Percentiles rank a stretch among this genome's conserved stretches.
phyloP scores from a whole-genome alignment of 1,140 invertebrate genomes.

The Limonius californicus region DNA sequence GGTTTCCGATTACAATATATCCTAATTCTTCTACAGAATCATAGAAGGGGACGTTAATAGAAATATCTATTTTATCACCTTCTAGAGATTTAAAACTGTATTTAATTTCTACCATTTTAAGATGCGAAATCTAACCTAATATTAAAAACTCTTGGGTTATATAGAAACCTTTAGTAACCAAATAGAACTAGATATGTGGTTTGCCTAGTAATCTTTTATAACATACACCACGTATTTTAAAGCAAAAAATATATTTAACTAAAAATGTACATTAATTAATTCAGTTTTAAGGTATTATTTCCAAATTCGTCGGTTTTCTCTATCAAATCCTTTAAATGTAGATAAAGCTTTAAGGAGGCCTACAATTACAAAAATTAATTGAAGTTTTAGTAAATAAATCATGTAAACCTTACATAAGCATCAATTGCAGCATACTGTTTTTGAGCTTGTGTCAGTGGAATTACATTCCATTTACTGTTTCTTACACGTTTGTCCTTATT shows the following conservation, averaged over 20 bases:
- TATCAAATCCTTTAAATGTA: constrained; percentile 15
- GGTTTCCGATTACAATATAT: constrained; percentile 46
- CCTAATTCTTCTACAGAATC: constrained; percentile 43
- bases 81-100: background rate
- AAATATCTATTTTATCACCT: background rate
- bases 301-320: no score
- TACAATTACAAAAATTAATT: constrained; percentile 19
- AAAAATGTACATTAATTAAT: no score
- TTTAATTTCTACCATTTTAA: background rate
- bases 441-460: constrained; percentile 55
- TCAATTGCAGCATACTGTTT: constrained; percentile 62
- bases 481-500: constrained; percentile 56
- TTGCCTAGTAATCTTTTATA: no score
- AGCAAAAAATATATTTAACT: no score
- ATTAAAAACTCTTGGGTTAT: no score
- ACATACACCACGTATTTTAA: no score
- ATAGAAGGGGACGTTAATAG: background rate
- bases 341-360: constrained; percentile 27
- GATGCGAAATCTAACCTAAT: background rate
- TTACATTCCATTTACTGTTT: constrained; percentile 59
- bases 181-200: no score
- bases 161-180: no score
- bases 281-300: no score
- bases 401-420: constrained; percentile 55
- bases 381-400: background rate